Percentiles rank a stretch among this genome's conserved stretches.
These are phyloP conservation scores for Cheilosia impressa DNA, from an alignment of 2,888 invertebrate species.

Conservation along the genomic window DNA sequence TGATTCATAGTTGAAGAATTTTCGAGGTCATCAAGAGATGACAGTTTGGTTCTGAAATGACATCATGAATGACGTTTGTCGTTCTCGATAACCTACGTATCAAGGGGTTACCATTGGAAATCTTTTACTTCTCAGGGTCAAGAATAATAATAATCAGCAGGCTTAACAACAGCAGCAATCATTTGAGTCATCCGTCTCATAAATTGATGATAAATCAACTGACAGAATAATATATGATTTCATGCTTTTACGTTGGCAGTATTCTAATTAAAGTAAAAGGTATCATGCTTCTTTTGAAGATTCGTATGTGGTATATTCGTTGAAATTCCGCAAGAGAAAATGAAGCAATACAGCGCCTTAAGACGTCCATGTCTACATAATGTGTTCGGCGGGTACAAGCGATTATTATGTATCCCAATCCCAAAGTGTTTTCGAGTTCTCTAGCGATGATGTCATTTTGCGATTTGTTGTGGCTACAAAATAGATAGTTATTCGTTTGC, in stretches of 20 bases:
- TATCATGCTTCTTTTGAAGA: constrained; percentile 15
- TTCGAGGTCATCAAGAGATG: constrained; percentile 17
- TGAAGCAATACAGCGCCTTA: background rate
- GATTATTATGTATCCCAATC: background rate
- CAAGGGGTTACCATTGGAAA: background rate
- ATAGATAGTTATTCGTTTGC: constrained; percentile 2
- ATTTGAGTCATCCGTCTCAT: background rate
- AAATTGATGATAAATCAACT: background rate
- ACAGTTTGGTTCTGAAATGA: constrained; percentile 1
- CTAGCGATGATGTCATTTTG: constrained; percentile 59
- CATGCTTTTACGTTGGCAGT: constrained; percentile 5
- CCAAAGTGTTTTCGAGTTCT: constrained; percentile 20
- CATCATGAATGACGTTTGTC: constrained; percentile 34
- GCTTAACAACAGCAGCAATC: background rate
- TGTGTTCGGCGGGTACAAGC: background rate
- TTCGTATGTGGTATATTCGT: background rate
- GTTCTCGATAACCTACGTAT: background rate
- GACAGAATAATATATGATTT: constrained; percentile 28
- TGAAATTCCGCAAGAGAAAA: constrained; percentile 9
- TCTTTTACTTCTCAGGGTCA: constrained; percentile 17
- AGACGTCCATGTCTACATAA: background rate
- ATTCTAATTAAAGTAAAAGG: constrained; percentile 39
- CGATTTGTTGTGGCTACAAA: constrained; percentile 39
- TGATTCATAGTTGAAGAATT: background rate
- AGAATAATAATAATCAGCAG: constrained; percentile 15